phyloP scores from a whole-genome alignment of 2,113 vertebrate genomes.

The Elaphurus davidianus region DNA sequence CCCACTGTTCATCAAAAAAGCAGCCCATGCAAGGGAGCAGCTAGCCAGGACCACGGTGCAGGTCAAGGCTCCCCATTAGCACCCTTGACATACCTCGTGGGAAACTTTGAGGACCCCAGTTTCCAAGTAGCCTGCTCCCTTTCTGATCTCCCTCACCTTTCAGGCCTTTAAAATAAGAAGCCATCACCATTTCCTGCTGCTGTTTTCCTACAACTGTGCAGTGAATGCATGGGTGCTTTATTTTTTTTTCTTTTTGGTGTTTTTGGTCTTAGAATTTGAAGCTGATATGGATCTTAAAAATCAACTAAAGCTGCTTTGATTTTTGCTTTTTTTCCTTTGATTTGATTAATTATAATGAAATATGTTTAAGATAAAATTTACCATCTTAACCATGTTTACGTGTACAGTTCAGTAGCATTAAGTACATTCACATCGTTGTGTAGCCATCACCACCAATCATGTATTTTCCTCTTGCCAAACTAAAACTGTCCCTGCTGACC shows the following conservation, averaged over 20 bases:
- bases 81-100: background rate
- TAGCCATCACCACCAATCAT: rapidly evolving
- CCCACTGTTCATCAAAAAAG: rapidly evolving
- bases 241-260: background rate
- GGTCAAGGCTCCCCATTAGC: background rate
- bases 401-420: background rate
- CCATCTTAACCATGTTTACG: background rate
- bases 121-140: background rate
- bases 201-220: background rate
- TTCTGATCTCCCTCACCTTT: background rate
- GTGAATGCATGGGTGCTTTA: background rate
- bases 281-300: background rate
- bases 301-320: background rate
- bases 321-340: background rate
- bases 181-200: background rate
- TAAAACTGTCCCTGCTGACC: background rate
- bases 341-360: background rate
- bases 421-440: rapidly evolving
- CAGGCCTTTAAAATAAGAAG: background rate
- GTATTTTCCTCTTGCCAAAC: background rate
- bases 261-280: background rate
- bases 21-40: background rate
- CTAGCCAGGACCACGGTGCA: background rate
- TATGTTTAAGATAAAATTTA: background rate
- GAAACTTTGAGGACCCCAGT: background rate